These are phyloP conservation scores for Tetragnatha montana DNA, from an alignment of 2,888 invertebrate species.

Conservation along the genomic window DNA sequence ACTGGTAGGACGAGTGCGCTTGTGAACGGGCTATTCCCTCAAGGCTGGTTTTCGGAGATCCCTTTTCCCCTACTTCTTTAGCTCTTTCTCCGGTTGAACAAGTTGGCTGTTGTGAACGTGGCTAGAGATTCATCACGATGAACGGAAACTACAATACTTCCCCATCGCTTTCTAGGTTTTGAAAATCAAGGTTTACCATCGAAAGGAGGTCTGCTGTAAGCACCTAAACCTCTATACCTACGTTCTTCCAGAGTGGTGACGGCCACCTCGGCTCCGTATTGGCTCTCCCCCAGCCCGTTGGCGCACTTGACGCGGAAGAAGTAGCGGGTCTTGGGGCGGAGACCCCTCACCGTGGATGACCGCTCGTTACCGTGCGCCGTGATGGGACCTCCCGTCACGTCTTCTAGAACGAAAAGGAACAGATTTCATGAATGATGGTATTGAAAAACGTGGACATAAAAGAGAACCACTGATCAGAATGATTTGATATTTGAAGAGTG, in stretches of 20 bases:
- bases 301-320: slow-evolving; percentile 94
- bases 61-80: no score
- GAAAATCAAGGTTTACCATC: neutral
- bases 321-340: slow-evolving; percentile 93
- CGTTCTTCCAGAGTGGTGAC: slow-evolving; percentile 96
- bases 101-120: no score
- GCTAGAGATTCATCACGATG: no score
- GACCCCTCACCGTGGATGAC: slow-evolving; percentile 78
- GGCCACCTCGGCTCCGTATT: slow-evolving; percentile 92
- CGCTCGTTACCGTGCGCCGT: slow-evolving; percentile 66
- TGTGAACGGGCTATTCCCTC: no score
- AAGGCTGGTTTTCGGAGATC: no score
- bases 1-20: no score
- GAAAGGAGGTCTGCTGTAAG: neutral
- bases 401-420: slow-evolving; percentile 8
- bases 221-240: slow-evolving; percentile 73
- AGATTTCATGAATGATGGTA: neutral
- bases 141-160: neutral
- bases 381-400: slow-evolving; percentile 37
- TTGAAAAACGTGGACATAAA: no score
- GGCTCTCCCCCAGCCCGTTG: slow-evolving; percentile 93
- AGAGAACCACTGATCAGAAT: no score
- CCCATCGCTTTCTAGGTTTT: neutral
- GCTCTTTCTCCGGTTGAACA: no score
- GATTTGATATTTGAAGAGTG: no score